phyloP scores from a whole-genome alignment of 1,140 invertebrate genomes.

The Nebria ingens region DNA sequence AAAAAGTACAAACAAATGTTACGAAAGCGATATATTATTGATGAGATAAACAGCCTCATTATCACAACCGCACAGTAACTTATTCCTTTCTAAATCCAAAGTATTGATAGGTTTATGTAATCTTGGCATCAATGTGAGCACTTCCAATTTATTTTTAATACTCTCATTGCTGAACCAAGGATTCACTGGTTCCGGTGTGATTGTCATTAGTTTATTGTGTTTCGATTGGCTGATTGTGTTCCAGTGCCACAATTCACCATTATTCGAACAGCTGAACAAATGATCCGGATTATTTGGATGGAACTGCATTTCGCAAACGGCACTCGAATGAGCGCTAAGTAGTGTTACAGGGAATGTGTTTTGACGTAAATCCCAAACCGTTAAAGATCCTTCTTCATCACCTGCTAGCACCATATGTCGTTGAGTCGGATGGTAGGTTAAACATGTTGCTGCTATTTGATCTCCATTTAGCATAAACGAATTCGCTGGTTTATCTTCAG shows the following conservation, averaged over 20 bases:
- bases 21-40: slow-evolving; percentile 40
- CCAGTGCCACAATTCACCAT: slow-evolving; percentile 83
- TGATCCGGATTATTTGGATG: slow-evolving; percentile 73
- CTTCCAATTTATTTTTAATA: slow-evolving; percentile 57
- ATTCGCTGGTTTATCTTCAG: slow-evolving; percentile 43
- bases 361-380: slow-evolving; percentile 81
- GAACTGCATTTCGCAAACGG: slow-evolving; percentile 73
- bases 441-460: slow-evolving; percentile 56
- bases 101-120: slow-evolving; percentile 68
- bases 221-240: slow-evolving; percentile 38
- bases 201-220: slow-evolving; percentile 14
- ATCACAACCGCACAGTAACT: slow-evolving; percentile 67
- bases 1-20: neutral
- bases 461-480: slow-evolving; percentile 56
- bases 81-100: slow-evolving; percentile 60
- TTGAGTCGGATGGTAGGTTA: slow-evolving; percentile 75
- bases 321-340: slow-evolving; percentile 62
- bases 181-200: slow-evolving; percentile 37
- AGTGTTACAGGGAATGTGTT: slow-evolving; percentile 70
- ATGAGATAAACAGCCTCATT: slow-evolving; percentile 73
- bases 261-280: slow-evolving; percentile 66
- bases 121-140: slow-evolving; percentile 56
- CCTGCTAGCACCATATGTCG: slow-evolving; percentile 72
- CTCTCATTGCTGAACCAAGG: slow-evolving; percentile 54
- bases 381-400: slow-evolving; percentile 68